Evolutionary conservation across 2,888 invertebrate species (phyloP).

Genomic region (Drosophila sordidula): DNA sequence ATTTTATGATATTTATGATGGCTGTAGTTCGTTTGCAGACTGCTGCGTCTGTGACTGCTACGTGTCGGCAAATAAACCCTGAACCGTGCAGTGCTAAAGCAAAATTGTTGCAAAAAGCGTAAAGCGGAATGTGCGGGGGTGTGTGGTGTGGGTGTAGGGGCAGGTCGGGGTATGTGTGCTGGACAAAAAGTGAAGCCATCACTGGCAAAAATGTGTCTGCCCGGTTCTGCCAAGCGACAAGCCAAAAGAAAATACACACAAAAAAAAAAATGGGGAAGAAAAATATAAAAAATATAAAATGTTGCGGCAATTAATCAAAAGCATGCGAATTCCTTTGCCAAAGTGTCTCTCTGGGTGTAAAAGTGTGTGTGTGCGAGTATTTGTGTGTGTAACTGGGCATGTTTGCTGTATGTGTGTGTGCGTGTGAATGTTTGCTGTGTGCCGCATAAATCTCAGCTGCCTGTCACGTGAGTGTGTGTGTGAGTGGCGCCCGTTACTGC

Average conservation of each 20-base stretch:
- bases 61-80: slow-evolving; percentile 74
- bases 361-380: slow-evolving; percentile 29
- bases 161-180: slow-evolving; percentile 6
- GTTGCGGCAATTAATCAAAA: slow-evolving; percentile 81
- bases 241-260: slow-evolving; percentile 21
- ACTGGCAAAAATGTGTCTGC: slow-evolving; percentile 57
- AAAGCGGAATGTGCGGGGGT: slow-evolving; percentile 37
- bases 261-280: slow-evolving; percentile 12
- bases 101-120: slow-evolving; percentile 62
- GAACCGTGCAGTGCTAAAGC: slow-evolving; percentile 58
- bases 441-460: slow-evolving; percentile 74
- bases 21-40: slow-evolving; percentile 40
- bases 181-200: slow-evolving; percentile 67
- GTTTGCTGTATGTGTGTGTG: slow-evolving; percentile 14
- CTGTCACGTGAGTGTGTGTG: slow-evolving; percentile 57
- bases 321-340: slow-evolving; percentile 73
- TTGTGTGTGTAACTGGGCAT: slow-evolving; percentile 26
- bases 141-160: background rate
- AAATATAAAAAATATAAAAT: slow-evolving; percentile 62
- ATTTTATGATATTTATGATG: slow-evolving; percentile 76
- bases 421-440: slow-evolving; percentile 31
- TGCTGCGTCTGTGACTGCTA: slow-evolving; percentile 60
- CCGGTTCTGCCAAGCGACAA: slow-evolving; percentile 34
- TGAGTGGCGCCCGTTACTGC: slow-evolving; percentile 46
- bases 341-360: slow-evolving; percentile 52